phyloP scores from a whole-genome alignment of 2,113 vertebrate genomes.

The Phalacrocorax pelagicus region DNA sequence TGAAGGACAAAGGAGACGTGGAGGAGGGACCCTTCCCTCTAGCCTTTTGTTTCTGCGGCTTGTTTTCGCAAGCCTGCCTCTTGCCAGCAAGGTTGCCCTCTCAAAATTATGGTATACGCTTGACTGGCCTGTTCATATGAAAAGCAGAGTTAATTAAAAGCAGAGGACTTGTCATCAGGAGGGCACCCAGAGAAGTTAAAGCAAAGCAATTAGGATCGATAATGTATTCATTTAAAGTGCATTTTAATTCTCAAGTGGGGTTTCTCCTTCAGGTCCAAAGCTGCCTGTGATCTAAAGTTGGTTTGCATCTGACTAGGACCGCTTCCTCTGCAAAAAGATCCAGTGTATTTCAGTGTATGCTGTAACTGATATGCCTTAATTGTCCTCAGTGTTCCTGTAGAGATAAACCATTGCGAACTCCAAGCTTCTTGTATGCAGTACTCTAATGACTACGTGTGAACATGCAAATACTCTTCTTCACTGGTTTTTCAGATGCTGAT shows the following conservation, averaged over 20 bases:
- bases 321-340: background rate
- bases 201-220: background rate
- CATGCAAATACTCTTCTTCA: background rate
- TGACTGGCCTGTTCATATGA: background rate
- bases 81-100: background rate
- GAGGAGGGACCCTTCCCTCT: background rate
- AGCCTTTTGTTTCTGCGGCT: background rate
- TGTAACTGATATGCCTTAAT: background rate
- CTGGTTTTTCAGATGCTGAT: background rate
- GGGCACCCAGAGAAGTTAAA: background rate
- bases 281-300: background rate
- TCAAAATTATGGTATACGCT: background rate
- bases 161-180: background rate
- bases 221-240: background rate
- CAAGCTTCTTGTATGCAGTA: background rate
- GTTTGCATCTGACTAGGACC: background rate
- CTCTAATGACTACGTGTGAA: background rate
- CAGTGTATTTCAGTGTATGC: background rate
- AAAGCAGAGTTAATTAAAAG: background rate
- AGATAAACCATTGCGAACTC: background rate
- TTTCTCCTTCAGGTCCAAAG: background rate
- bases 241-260: background rate
- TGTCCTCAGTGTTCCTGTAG: background rate
- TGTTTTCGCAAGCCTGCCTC: background rate
- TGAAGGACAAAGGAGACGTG: background rate